These are phyloP conservation scores for Tetraneura akinire DNA, from an alignment of 1,140 invertebrate species.

Conservation along the genomic window DNA sequence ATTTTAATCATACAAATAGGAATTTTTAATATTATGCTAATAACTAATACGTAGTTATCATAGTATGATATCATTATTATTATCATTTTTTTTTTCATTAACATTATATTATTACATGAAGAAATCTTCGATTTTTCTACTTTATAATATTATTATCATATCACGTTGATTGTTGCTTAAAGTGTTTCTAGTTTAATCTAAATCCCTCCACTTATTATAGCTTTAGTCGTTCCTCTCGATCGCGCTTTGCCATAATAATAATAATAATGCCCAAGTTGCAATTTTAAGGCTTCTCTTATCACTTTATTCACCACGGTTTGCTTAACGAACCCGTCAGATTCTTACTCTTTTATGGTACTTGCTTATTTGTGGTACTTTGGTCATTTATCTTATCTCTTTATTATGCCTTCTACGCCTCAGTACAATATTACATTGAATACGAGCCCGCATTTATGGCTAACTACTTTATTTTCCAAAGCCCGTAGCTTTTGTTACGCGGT, in stretches of 20 bases:
- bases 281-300: not conserved
- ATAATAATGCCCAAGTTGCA: not conserved
- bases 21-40: too few species aligned
- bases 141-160: not conserved
- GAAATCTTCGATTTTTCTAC: not conserved
- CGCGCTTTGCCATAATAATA: not conserved
- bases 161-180: not conserved
- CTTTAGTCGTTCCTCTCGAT: not conserved
- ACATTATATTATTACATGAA: too few species aligned
- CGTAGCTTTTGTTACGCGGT: not conserved
- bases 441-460: constrained; percentile 12
- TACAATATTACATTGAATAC: not conserved
- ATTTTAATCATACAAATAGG: too few species aligned
- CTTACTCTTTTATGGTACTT: not conserved
- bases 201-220: not conserved
- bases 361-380: not conserved
- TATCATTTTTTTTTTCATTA: too few species aligned
- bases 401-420: not conserved
- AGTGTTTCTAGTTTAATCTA: not conserved
- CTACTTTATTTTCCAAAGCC: constrained; percentile 8
- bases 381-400: constrained; percentile 25
- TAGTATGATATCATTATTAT: too few species aligned
- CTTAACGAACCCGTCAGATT: not conserved
- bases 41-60: too few species aligned
- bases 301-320: not conserved